phyloP scores from a whole-genome alignment of 2,797 vertebrate species.

The Morelia viridis region DNA sequence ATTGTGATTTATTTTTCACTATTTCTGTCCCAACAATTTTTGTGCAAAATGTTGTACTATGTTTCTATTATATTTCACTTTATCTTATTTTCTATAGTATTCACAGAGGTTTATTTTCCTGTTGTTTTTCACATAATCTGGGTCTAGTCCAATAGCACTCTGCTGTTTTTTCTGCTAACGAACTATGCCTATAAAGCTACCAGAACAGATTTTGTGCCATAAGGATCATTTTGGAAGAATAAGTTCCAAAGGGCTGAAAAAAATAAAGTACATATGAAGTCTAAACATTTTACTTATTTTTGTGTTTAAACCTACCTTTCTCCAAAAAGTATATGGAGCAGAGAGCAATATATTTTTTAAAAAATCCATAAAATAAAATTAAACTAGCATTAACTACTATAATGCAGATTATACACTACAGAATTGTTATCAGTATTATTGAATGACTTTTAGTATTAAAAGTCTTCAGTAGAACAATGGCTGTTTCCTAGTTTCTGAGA shows the following conservation, averaged over 20 bases:
- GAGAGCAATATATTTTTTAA: background rate
- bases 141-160: background rate
- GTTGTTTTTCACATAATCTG: background rate
- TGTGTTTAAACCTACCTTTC: background rate
- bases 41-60: background rate
- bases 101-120: background rate
- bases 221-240: background rate
- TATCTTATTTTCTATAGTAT: background rate
- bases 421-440: background rate
- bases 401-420: background rate
- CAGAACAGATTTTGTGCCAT: background rate
- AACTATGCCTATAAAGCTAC: background rate
- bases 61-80: background rate
- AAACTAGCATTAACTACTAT: background rate
- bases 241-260: background rate
- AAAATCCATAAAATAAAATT: background rate
- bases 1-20: background rate
- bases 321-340: background rate
- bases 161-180: background rate
- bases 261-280: background rate
- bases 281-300: background rate
- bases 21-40: background rate
- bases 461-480: background rate
- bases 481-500: background rate
- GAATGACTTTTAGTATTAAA: background rate